Evolutionary conservation across 2,797 vertebrate genomes (phyloP), one percentile per base, ranked within the genome.

Genomic region (Liparis tanakae): DNA sequence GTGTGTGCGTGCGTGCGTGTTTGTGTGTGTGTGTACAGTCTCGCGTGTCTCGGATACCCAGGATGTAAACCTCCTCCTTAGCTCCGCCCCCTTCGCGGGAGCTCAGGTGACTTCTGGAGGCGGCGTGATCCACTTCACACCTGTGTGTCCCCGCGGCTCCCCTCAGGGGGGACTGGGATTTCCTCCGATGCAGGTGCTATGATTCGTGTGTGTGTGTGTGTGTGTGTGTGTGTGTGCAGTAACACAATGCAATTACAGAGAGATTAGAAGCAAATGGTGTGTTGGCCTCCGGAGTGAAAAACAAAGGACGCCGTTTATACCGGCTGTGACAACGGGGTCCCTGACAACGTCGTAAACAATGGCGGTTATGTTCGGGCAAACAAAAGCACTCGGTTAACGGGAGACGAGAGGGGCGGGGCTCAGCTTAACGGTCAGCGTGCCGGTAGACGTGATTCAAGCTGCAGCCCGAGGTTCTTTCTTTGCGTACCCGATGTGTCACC

Each of bases 81-180:
- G 72, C 78, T 74, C 69, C 53, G 66, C 66, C 59, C 59, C 62
- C 60, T 83, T 78, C 72, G 85, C 54, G 63, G 72, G 56, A 83
- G 77, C 74, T 10, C 61, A 83, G 74, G 85, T 85, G 82, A 64
- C 73, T 76, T 50, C 72, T 65, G 60, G 70, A 85, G 82, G 78
- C 80, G 77, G 79, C 83, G 71, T 89, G 86, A 89, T 88, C 86
- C 85, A 82, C 66, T 61, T 78, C 79, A 85, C 74, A 83, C 64
- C 68, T 78, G 81, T 82, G 81, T 82, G 83, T 74, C 79, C 75
- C 78, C 10, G 10, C 0, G 9, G 50, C 62, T 76, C 66, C 60
- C 74, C 66, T 71, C 17, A 6, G 65, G 65, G 62, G 70, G 71
- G 59, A n/a, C 57, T 51, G 68, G 74, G 72, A 82, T 87, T 83